These are phyloP conservation scores for Colistium nudipinnis DNA, from an alignment of 2,113 vertebrate genomes.

Conservation along the genomic window DNA sequence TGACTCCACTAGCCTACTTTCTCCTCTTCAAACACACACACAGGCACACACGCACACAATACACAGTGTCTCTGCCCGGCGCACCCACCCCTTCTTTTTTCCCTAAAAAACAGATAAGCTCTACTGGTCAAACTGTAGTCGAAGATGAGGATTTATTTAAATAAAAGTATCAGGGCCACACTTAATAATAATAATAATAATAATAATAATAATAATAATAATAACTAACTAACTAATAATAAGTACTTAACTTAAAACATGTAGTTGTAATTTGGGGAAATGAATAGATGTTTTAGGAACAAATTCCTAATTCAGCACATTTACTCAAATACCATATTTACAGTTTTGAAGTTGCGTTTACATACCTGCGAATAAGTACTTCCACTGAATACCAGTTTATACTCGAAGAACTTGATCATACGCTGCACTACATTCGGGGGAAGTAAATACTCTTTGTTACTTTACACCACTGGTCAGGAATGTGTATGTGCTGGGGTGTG, in stretches of 20 bases:
- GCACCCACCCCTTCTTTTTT: slow-evolving; percentile 16
- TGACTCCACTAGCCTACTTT: slow-evolving; percentile 9
- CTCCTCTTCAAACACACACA: slow-evolving; percentile 7
- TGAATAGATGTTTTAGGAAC: not conserved
- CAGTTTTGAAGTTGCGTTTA: too few species aligned
- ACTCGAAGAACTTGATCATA: not conserved
- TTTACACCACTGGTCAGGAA: not conserved
- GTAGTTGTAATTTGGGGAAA: too few species aligned
- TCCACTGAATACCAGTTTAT: not conserved
- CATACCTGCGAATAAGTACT: not conserved
- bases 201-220: too few species aligned
- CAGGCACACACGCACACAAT: slow-evolving; percentile 13
- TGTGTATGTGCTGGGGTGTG: slow-evolving; percentile 36
- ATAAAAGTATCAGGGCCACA: too few species aligned
- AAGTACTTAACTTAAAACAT: too few species aligned
- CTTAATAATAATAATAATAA: too few species aligned
- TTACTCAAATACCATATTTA: not conserved
- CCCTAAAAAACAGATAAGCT: slow-evolving; percentile 3
- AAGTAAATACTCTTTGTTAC: not conserved
- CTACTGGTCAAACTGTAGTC: not conserved
- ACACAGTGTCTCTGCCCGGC: not conserved
- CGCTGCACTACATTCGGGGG: not conserved
- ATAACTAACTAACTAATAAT: too few species aligned
- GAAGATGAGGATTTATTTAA: not conserved
- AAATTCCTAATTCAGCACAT: not conserved